Evolutionary conservation across 2,113 vertebrate genomes (phyloP), one percentile per base, ranked within the genome.

Genomic region (Grammomys dolichurus): DNA sequence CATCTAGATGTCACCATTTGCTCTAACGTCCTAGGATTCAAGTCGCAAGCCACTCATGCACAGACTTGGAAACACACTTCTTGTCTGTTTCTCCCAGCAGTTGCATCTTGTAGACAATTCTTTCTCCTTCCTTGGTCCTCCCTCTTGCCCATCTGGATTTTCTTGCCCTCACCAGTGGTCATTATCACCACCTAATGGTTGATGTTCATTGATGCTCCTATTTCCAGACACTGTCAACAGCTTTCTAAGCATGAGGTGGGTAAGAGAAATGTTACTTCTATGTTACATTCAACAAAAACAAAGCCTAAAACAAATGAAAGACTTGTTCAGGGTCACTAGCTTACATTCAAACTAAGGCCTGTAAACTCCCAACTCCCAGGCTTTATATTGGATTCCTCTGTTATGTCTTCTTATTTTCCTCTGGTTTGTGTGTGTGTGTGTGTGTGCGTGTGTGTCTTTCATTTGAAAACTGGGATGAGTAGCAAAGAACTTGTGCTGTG

Each of bases 261-360:
- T 60, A 4, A 22, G 33, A 17, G 78, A 85, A 43, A 19, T 51
- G 51, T 85, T 73, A 81, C 77, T 58, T 94, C 26, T 28, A 54
- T 6, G 36, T 89, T 43, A 86, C 12, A 26, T 6, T 33, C 72
- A 89, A 85, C 24, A 31, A 96, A 91, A 80, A 7, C 26, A 82
- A 93, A 87, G 36, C 20, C 43, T 90, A 65, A 90, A 69, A 87
- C 24, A 76, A 48, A 48, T 76, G 43, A 94, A 94, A 58, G 31
- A 26, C 67, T 84, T 65, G 28, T 16, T 22, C n/a, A 73, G 20
- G 40, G 67, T 20, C 40, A 43, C 73, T 26, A 43, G 24, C 48
- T 76, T 76, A 46, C 56, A 90, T 94, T 81, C 65, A 75, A 36
- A 86, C n/a, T 54, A 11, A 76, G 51, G 22, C n/a, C 43, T 84